Base-by-base conservation (phyloP, 53 echinoderm and acorn worm species). In the Stichopus horrens region DNA sequence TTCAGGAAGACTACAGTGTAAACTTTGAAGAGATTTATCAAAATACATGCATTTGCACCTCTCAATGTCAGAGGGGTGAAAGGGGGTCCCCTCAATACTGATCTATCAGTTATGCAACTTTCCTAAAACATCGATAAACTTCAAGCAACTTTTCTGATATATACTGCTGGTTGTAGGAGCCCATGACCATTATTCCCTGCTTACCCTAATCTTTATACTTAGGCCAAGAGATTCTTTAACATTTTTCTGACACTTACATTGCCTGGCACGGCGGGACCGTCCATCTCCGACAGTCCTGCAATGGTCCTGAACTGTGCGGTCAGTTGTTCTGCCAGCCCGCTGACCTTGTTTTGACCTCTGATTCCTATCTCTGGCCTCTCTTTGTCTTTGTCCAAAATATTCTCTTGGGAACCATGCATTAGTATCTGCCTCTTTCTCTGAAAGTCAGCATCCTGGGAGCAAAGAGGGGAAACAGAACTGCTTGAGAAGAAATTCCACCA, bases 271-370 rank as follows among this genome's bases (percentile, higher is more conserved):
- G 53, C 23, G 10, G 53, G 5, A 52, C 88, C 87, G 13, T 89
- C 92, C 14, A 93, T 76, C 60, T 89, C 90, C 6, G 93, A 86
- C 76, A 95, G 88, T 4, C 96, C 96, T 57, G 90, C 93, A 76
- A 93, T 95, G 7, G 89, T 67, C 63, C 91, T 57, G 37, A 96
- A 92, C 83, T 96, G 93, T 13, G 93, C 93, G 56, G 89, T 91
- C 71, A 96, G 92, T 55, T 91, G 92, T 66, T 96, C 92, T 8
- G 95, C 93, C 85, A 96, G 79, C 57, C 95, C 96, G 65, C 95
- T 96, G 88, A 95, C 96, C 66, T 92, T 92, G 37, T 92, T 92
- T 51, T 92, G 92, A 76, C 90, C 92, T 67, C 85, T 85, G 10
- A 85, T 85, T 37, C 85, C 67, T 16, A 85, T 20, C 37, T 67